Base-by-base conservation (phyloP, 2,113 vertebrate genomes). In the Phrynocephalus versicolor region DNA sequence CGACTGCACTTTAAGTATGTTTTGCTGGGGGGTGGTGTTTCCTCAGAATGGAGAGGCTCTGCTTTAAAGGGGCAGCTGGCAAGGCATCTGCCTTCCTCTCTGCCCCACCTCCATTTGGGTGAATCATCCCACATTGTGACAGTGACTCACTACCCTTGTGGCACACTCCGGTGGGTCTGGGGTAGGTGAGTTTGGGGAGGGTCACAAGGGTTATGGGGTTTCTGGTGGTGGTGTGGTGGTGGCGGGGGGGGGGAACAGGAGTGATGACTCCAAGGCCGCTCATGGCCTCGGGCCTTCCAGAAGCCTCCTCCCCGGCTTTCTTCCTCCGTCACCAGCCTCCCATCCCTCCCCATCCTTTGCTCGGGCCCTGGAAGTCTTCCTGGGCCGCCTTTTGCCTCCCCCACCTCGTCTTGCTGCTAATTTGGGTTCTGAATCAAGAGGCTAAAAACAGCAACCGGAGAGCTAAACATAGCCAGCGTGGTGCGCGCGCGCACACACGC, bases 101-200 rank as follows among this genome's bases (percentile, higher is more conserved):
- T 10, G 27, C 25, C 33, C 9, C 8, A 35, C 30, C 30, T 35
- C 16, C 58, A 79, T 35, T 1, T 25, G 30, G 45, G 14, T 62
- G 83, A 70, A 85, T 85, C 83, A 70, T 37, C 8, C 3, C 1
- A 41, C 60, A 30, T 30, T 39, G 45, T 77, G 83, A 77, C n/a
- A 30, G 82, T 84, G 84, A 79, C 57, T 79, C 76, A 71, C 16
- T 71, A 67, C 73, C 60, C 57, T 88, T 58, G 65, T 81, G 25
- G 13, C 91, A 91, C 87, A 88, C 91, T 79, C 90, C n/a, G 84
- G 89, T 90, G 91, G 92, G 91, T 87, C 86, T 89, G 91, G 93
- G 41, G 9, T 89, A 85, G 90, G 85, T 35, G 6, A n/a, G 13
- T n/a, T n/a, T n/a, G 21, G 9, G 3, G 16, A 51, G 37, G 9